These are phyloP conservation scores for Aelia acuminata DNA, from an alignment of 2,888 invertebrate genomes.

Conservation along the genomic window DNA sequence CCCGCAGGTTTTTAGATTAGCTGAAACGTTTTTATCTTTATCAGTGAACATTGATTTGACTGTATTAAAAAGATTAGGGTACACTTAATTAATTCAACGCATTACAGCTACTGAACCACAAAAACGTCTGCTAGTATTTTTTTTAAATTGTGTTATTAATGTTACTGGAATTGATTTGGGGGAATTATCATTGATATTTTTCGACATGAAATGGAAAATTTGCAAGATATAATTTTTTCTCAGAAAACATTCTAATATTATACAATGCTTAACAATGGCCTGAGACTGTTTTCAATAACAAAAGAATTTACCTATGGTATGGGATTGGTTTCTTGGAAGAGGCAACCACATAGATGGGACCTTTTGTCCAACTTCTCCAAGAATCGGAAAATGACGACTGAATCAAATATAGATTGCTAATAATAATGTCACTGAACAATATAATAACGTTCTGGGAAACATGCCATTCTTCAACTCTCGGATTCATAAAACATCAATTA, in stretches of 20 bases:
- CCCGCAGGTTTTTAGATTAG: too few species aligned
- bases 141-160: too few species aligned
- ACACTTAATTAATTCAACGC: too few species aligned
- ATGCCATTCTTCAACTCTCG: background rate
- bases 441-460: background rate
- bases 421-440: background rate
- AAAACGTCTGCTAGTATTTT: too few species aligned
- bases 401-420: background rate
- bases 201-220: background rate
- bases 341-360: background rate
- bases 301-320: background rate
- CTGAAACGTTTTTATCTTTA: too few species aligned
- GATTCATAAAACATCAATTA: background rate
- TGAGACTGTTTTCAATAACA: constrained; percentile 4
- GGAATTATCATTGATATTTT: background rate
- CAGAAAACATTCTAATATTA: background rate
- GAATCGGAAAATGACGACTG: background rate
- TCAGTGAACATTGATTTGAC: too few species aligned
- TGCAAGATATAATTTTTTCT: background rate
- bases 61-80: too few species aligned
- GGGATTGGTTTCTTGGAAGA: constrained; percentile 1
- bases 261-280: background rate
- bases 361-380: constrained; percentile 31
- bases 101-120: too few species aligned
- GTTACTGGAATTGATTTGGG: background rate